phyloP scores from a whole-genome alignment of 2,113 vertebrate genomes.

The Garra rufa region DNA sequence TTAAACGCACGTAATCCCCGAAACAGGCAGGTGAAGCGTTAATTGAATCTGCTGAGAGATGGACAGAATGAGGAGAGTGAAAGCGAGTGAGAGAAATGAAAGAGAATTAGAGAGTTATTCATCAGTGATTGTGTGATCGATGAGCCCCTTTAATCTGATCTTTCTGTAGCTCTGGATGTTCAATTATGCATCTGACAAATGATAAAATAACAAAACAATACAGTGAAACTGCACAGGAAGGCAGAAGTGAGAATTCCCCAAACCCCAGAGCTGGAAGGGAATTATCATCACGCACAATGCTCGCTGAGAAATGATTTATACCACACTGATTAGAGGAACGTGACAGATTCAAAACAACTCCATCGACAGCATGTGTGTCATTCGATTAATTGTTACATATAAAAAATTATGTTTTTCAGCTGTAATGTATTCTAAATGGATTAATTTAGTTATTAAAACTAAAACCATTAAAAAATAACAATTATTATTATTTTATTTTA shows the following conservation, averaged over 20 bases:
- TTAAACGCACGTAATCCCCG: neutral
- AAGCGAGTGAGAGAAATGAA: neutral
- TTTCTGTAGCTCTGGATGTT: constrained; percentile 13
- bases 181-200: constrained; percentile 37
- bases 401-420: no score
- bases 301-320: neutral
- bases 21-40: neutral
- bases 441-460: no score
- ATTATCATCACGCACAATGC: neutral
- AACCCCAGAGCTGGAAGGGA: neutral
- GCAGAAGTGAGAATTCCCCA: constrained; percentile 4
- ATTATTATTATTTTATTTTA: no score
- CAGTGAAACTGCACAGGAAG: neutral
- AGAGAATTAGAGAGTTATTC: constrained; percentile 41
- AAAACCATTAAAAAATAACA: no score
- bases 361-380: neutral
- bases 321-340: neutral
- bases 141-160: constrained; percentile 25
- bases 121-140: constrained; percentile 27
- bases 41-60: constrained; percentile 18
- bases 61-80: constrained; percentile 4
- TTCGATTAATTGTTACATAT: no score
- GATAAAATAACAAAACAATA: constrained; percentile 17
- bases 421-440: no score
- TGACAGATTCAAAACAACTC: neutral